Evolutionary conservation across 2,797 vertebrate species (phyloP), one percentile per base, ranked within the genome.

Genomic region (Threskiornis aethiopicus): DNA sequence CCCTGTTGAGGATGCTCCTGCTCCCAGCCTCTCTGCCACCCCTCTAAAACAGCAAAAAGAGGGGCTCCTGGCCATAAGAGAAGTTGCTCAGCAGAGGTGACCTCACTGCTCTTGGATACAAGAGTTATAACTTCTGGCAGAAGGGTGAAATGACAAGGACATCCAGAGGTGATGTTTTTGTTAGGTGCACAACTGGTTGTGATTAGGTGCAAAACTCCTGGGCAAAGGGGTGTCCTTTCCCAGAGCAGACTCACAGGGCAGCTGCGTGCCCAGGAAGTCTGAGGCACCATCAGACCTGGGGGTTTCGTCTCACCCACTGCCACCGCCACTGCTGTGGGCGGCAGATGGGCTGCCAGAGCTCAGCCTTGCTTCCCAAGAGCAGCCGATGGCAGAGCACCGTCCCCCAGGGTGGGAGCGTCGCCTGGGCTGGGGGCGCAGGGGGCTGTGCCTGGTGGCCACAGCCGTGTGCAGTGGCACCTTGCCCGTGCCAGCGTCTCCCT

Each of bases 351-450:
- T 89, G 72, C 41, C 64, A 67, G 59, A 80, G 52, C 59, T 78
- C 51, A 64, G n/a, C 47, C 66, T 67, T 22, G 18, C 58, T 85
- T 69, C 57, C 42, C 57, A 37, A 14, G 37, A 72, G 46, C 44
- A 49, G 37, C 65, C 51, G 49, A 47, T 16, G 42, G 42, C 20
- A 29, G 31, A 87, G 11, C 44, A 28, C 24, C 5, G 6, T 28
- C 6, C 24, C 35, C 39, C 0, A 0, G 13, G 9, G 3, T 46
- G 47, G 37, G 37, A 87, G 13, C 73, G 67, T 28, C 0, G 0
- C 49, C 49, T 37, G 62, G 39, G 28, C 19, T 47, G 59, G 54
- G 28, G 12, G 11, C 16, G 57, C 33, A 15, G 29, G 16, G 20
- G 8, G 14, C 1, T 0, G 16, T 16, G 47, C 39, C 51, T 37